These are phyloP conservation scores for Agrochola circellaris DNA, from an alignment of 2,888 invertebrate genomes.

Conservation along the genomic window DNA sequence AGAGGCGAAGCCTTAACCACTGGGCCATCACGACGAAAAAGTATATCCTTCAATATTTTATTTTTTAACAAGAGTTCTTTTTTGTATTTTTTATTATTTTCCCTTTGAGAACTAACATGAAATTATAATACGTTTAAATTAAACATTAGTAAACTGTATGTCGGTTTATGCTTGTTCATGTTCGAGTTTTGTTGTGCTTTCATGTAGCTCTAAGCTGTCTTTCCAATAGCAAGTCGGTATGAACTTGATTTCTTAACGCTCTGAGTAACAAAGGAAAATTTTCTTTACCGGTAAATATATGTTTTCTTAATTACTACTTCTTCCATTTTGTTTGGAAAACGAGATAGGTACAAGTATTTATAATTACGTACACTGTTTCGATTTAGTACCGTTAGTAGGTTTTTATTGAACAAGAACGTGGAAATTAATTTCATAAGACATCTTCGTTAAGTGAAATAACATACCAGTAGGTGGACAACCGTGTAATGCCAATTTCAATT, in stretches of 20 bases:
- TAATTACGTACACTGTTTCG: conserved; percentile 53
- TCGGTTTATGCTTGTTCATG: neutral
- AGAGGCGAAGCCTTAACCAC: too few species aligned
- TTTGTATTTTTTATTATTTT: neutral
- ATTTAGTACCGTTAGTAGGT: conserved; percentile 54
- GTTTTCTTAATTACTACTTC: conserved; percentile 57
- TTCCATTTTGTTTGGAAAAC: conserved; percentile 45
- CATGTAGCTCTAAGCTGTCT: conserved; percentile 4
- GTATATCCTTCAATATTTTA: neutral
- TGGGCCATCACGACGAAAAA: too few species aligned
- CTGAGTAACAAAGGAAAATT: conserved; percentile 22
- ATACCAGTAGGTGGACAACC: conserved; percentile 48
- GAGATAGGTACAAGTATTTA: conserved; percentile 35
- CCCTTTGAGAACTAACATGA: neutral
- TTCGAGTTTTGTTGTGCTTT: neutral
- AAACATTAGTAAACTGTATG: neutral
- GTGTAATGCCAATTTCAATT: conserved; percentile 60
- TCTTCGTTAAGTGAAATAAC: conserved; percentile 57
- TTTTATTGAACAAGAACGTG: conserved; percentile 54
- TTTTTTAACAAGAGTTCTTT: neutral
- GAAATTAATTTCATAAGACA: conserved; percentile 59
- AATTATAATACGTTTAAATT: neutral
- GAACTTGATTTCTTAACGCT: conserved; percentile 12
- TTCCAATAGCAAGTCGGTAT: conserved; percentile 16
- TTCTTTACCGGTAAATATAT: conserved; percentile 43